Evolutionary conservation across 1,140 invertebrate genomes (phyloP).

Genomic region (Ylistrum balloti): DNA sequence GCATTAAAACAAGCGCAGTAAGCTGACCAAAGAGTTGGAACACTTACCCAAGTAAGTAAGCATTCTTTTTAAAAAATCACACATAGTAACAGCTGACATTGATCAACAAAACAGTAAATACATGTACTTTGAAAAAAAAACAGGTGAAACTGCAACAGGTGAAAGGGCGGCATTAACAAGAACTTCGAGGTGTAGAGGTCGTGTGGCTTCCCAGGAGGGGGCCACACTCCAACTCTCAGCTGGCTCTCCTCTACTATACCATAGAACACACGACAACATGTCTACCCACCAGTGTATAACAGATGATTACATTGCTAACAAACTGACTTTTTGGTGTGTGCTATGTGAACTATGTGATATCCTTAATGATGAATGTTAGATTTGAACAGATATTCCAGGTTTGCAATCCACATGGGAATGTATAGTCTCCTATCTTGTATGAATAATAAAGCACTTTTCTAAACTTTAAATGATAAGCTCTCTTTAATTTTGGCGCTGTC

Average conservation of each 20-base stretch:
- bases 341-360: too few species aligned
- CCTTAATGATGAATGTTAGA: too few species aligned
- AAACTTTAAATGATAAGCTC: too few species aligned
- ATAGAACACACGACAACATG: background rate
- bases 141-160: too few species aligned
- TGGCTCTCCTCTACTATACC: background rate
- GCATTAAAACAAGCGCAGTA: background rate
- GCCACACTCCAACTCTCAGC: background rate
- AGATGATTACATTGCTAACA: background rate
- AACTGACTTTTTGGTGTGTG: background rate
- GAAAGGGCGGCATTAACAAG: too few species aligned
- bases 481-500: too few species aligned
- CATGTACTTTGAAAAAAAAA: background rate
- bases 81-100: constrained; percentile 26
- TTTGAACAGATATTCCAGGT: background rate
- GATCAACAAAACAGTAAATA: background rate
- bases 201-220: background rate
- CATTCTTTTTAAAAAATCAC: background rate
- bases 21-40: background rate
- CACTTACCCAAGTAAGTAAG: background rate
- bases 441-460: too few species aligned
- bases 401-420: background rate
- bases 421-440: too few species aligned
- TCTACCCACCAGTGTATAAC: too few species aligned
- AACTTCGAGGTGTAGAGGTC: background rate